These are phyloP conservation scores for Melieria crassipennis DNA, from an alignment of 2,888 invertebrate genomes.

Conservation along the genomic window DNA sequence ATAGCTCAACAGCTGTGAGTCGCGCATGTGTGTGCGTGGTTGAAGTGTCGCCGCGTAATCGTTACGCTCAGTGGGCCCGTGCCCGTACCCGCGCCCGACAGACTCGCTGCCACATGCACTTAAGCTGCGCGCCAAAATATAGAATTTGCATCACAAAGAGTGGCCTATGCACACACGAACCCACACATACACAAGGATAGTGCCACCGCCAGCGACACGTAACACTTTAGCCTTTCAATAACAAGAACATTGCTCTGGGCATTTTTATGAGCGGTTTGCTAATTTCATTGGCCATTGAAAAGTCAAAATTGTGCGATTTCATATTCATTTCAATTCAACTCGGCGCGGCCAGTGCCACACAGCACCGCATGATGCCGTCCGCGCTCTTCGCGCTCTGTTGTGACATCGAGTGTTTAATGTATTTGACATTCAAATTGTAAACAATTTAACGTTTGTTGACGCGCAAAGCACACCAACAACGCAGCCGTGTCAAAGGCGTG, in stretches of 20 bases:
- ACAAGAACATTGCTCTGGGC: no score
- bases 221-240: no score
- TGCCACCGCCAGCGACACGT: not conserved
- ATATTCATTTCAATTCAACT: constrained; percentile 7
- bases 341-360: constrained; percentile 1
- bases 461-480: constrained; percentile 10
- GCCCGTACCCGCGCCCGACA: no score
- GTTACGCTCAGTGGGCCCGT: no score
- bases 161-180: not conserved
- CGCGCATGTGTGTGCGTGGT: no score
- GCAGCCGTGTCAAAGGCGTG: constrained; percentile 38
- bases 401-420: constrained; percentile 46
- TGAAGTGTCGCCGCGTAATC: no score
- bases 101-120: not conserved
- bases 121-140: constrained; percentile 15
- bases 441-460: constrained; percentile 14
- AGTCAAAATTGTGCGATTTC: constrained; percentile 9
- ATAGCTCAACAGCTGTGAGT: no score
- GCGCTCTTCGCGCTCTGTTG: constrained; percentile 24
- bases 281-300: not conserved
- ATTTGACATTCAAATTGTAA: constrained; percentile 52
- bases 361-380: not conserved
- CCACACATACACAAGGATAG: constrained; percentile 29
- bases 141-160: constrained; percentile 26
- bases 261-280: not conserved